These are phyloP conservation scores for Thalassophryne amazonica DNA, from an alignment of 2,797 vertebrate genomes.

Conservation along the genomic window DNA sequence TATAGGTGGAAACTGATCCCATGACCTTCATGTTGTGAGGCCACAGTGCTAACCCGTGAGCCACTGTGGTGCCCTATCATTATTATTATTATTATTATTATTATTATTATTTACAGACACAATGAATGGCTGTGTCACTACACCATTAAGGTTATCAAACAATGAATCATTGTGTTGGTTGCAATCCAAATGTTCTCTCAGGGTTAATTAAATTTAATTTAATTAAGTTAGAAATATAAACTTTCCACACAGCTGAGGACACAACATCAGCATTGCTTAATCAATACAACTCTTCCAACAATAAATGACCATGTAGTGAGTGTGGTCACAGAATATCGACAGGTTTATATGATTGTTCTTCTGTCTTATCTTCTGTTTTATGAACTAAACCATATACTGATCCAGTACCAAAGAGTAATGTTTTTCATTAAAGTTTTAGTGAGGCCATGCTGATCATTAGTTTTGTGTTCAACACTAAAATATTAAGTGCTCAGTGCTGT, in stretches of 20 bases:
- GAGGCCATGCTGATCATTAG: not conserved
- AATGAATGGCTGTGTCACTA: too few species aligned
- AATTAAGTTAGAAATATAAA: conserved; percentile 23
- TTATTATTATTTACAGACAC: too few species aligned
- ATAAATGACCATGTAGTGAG: conserved; percentile 5
- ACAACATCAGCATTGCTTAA: conserved; percentile 7
- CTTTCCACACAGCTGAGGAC: not conserved
- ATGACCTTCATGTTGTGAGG: too few species aligned
- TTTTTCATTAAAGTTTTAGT: not conserved
- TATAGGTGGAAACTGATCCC: too few species aligned
- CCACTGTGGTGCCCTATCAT: too few species aligned
- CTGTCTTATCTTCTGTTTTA: not conserved
- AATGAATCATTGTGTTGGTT: too few species aligned
- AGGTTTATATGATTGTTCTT: not conserved
- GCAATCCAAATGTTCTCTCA: not conserved
- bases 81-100: too few species aligned
- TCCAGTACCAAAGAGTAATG: not conserved
- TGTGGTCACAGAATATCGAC: not conserved
- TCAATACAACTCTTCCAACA: conserved; percentile 12
- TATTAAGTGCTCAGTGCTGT: not conserved
- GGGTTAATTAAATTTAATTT: conserved; percentile 1
- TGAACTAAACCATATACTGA: not conserved
- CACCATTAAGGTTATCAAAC: too few species aligned
- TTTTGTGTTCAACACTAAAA: not conserved
- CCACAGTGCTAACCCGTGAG: too few species aligned